Evolutionary conservation across 2,797 vertebrate genomes (phyloP).

Genomic region (Basileuterus tristriatus): DNA sequence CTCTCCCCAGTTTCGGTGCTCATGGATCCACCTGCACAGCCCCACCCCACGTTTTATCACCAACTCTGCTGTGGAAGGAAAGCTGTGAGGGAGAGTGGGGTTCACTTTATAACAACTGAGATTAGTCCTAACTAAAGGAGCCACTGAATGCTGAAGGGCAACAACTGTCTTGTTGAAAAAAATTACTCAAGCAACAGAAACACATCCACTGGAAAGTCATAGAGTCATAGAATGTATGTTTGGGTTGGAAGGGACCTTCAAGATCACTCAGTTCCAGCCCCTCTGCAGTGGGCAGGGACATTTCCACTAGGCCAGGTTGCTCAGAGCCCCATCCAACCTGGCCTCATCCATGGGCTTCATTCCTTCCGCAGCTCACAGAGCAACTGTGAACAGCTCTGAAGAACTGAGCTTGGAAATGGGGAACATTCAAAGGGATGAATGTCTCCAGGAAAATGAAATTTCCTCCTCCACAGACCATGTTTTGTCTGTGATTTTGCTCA

Average conservation of each 20-base stretch:
- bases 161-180: background rate
- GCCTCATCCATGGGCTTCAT: background rate
- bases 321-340: background rate
- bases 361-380: background rate
- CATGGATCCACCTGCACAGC: no score
- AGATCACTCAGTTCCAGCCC: background rate
- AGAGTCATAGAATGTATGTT: background rate
- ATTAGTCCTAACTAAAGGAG: background rate
- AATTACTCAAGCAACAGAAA: background rate
- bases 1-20: background rate
- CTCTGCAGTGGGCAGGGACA: background rate
- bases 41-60: rapidly evolving
- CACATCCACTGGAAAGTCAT: background rate
- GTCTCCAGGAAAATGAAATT: background rate
- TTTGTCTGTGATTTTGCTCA: background rate
- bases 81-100: rapidly evolving
- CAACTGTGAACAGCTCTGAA: background rate
- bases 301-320: background rate
- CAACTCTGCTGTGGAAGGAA: background rate
- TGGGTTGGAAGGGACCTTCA: background rate
- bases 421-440: background rate
- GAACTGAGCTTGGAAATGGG: background rate
- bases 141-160: background rate
- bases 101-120: background rate
- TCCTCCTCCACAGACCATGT: rapidly evolving